Evolutionary conservation across 2,888 invertebrate genomes (phyloP), one percentile per base, ranked within the genome.

Genomic region (Athrips mouffetella): DNA sequence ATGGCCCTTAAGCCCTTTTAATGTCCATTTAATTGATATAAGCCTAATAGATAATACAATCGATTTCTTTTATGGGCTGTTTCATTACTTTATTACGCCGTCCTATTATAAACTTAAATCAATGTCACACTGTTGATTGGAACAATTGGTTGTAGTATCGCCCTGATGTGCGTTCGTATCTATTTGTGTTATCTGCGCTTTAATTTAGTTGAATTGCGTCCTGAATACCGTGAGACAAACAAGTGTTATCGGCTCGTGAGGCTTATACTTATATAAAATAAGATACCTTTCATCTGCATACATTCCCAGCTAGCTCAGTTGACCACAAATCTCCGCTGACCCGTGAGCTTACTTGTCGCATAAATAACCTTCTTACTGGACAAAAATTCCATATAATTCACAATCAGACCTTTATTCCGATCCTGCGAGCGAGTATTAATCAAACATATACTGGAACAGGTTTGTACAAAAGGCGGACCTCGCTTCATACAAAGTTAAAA

Each of bases 311-410:
- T 37, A 37, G 37, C 37, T 37, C 37, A 37, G 21, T 10, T 37
- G 39, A 47, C 47, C 57, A 70, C 62, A 72, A 66, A 70, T 66
- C 63, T 58, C 56, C 30, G 58, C 63, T 60, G 69, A 62, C 65
- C 67, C 63, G 21, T 37, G 60, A 58, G 59, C 66, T 66, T 37
- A 69, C 70, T 67, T 54, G 66, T 59, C 62, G 64, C 66, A 81
- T 84, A 85, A 87, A 87, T 84, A 80, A 84, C 70, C 59, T 53
- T 73, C 85, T 83, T 83, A 84, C 76, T 68, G 74, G 73, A 77
- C 76, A 76, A 79, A 73, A 76, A 66, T 67, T 71, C 69, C 74
- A 48, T 79, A 76, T 82, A 84, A 83, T 83, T 82, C 80, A 85
- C 75, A 77, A 76, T 73, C 71, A 76, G 74, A 70, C 76, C 81